A percentile compares a stretch with the other conserved stretches of the same genome.
Conservation (phyloP, 2,888 invertebrate species). For the Xylota segnis region DNA sequence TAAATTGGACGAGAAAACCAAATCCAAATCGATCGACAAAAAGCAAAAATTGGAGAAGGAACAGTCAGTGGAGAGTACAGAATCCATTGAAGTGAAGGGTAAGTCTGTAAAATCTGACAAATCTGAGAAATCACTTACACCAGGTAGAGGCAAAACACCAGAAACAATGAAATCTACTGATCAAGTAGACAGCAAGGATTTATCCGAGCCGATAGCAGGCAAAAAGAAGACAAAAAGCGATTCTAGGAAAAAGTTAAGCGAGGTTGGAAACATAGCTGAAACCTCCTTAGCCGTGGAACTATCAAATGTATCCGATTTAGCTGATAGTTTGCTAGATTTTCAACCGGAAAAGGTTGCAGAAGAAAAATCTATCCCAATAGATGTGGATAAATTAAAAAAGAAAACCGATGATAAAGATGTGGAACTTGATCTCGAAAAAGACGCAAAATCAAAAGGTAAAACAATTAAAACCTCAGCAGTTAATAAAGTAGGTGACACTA, state of each 20-base stretch:
- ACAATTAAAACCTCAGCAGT: too few species aligned
- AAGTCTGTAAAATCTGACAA: conserved; percentile 18
- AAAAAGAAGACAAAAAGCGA: conserved; percentile 36
- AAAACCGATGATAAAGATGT: conserved; percentile 2
- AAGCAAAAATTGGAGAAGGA: conserved; percentile 42
- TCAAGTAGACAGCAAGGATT: conserved; percentile 13
- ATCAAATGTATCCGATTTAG: conserved; percentile 73
- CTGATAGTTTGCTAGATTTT: conserved; percentile 72
- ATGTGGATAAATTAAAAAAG: conserved; percentile 43
- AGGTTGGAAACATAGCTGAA: conserved; percentile 25
- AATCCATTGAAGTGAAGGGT: conserved; percentile 6
- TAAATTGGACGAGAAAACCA: conserved; percentile 29
- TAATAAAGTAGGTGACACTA: background rate
- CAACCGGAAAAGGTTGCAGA: conserved; percentile 24
- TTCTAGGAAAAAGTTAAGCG: conserved; percentile 32
- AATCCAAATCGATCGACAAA: conserved; percentile 31
- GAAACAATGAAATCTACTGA: background rate
- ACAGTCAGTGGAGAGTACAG: conserved; percentile 36
- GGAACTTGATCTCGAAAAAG: background rate
- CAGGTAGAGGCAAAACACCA: background rate
- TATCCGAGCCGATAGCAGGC: background rate
- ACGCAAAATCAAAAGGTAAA: conserved; percentile 1
- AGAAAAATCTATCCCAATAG: background rate
- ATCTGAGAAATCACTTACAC: background rate
- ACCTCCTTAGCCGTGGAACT: conserved; percentile 66